These are phyloP conservation scores for Phalangium opilio DNA, from an alignment of 2,888 invertebrate genomes.

Conservation along the genomic window DNA sequence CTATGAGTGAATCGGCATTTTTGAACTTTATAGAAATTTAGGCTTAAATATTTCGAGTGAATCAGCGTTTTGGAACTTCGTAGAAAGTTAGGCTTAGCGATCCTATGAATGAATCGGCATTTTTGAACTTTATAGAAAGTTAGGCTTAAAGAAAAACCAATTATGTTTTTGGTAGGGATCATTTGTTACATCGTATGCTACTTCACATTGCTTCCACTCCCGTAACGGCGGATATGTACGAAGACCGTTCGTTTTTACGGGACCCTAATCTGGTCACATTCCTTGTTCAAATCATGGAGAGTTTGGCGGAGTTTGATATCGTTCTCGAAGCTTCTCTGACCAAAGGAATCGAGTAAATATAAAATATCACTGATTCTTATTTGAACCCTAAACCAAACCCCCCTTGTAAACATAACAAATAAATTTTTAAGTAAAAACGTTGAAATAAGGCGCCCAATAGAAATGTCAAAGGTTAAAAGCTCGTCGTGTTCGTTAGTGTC, in stretches of 20 bases:
- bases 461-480: too few species aligned
- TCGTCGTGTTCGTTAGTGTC: too few species aligned
- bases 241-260: conserved; percentile 85
- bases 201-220: conserved; percentile 79
- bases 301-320: conserved; percentile 67
- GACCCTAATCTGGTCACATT: conserved; percentile 71
- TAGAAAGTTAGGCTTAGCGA: too few species aligned
- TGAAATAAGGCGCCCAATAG: too few species aligned
- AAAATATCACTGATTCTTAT: too few species aligned
- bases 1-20: background rate
- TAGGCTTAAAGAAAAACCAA: conserved; percentile 4
- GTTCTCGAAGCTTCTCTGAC: conserved; percentile 34
- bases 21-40: background rate
- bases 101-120: too few species aligned
- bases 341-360: conserved; percentile 27
- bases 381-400: too few species aligned
- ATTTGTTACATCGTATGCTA: conserved; percentile 64
- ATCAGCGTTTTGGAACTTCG: too few species aligned
- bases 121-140: too few species aligned
- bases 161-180: conserved; percentile 31
- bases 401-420: too few species aligned
- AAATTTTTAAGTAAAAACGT: too few species aligned
- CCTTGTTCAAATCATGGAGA: conserved; percentile 74
- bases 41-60: too few species aligned
- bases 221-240: conserved; percentile 82